A percentile compares a stretch with the other conserved stretches of the same genome.
phyloP scores from a whole-genome alignment of 2,113 vertebrate genomes.

The Nansenia antarctica region DNA sequence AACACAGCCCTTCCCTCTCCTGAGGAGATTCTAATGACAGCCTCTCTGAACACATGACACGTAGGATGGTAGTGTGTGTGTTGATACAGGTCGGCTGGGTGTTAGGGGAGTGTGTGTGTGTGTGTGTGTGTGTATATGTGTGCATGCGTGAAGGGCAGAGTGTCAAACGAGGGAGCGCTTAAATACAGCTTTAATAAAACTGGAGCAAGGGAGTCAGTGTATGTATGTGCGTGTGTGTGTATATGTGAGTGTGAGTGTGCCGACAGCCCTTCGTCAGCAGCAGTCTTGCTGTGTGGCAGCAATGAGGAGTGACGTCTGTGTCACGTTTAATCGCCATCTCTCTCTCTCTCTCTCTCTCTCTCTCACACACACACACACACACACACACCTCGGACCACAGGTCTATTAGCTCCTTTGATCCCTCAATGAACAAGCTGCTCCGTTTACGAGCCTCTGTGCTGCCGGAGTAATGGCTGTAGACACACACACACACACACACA shows the following conservation, averaged over 20 bases:
- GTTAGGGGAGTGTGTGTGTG: background rate
- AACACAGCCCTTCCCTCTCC: too few species aligned
- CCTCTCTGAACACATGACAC: background rate
- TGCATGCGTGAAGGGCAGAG: background rate
- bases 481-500: too few species aligned
- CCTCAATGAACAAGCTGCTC: constrained; percentile 15
- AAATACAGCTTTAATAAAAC: too few species aligned
- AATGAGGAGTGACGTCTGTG: constrained; percentile 20
- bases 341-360: background rate
- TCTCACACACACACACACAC: too few species aligned
- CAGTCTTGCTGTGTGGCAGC: background rate
- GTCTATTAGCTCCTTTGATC: constrained; percentile 20
- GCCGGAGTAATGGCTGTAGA: too few species aligned
- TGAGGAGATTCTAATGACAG: too few species aligned
- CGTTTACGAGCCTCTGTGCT: constrained; percentile 34
- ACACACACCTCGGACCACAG: too few species aligned
- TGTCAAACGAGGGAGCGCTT: too few species aligned
- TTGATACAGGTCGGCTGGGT: background rate
- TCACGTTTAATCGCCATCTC: constrained; percentile 10
- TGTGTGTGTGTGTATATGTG: background rate
- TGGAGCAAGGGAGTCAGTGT: too few species aligned
- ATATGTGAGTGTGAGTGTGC: background rate
- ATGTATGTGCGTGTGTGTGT: background rate
- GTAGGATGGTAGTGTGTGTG: background rate
- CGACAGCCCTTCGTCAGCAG: background rate